Conservation (phyloP, 2,888 invertebrate species). For the Drosophila anomalata region DNA sequence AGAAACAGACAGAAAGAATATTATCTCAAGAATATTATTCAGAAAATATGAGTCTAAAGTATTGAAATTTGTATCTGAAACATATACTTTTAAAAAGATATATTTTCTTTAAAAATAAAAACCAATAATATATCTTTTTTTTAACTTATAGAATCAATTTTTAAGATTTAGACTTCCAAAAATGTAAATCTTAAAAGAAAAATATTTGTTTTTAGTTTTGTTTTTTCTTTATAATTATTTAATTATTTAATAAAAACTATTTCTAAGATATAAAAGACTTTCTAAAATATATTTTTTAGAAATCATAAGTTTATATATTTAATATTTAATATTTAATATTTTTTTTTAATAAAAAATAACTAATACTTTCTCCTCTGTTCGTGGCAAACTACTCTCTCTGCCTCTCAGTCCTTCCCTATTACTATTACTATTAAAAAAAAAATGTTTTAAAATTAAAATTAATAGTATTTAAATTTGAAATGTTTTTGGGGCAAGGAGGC, state of each 20-base stretch:
- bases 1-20: too few relatives aligned
- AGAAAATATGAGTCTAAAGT: too few relatives aligned
- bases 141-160: too few relatives aligned
- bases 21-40: too few relatives aligned
- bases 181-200: not conserved
- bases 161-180: too few relatives aligned
- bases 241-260: not conserved
- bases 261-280: not conserved
- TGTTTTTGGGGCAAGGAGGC: not conserved
- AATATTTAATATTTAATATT: not conserved
- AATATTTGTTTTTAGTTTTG: not conserved
- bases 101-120: too few relatives aligned
- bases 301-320: not conserved
- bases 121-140: too few relatives aligned
- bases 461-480: not conserved
- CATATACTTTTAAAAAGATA: too few relatives aligned
- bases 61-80: too few relatives aligned
- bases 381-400: not conserved
- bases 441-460: not conserved
- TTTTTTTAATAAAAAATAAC: not conserved
- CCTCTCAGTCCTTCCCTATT: not conserved
- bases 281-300: not conserved
- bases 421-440: not conserved
- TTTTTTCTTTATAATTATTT: not conserved
- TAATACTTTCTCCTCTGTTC: slow-evolving; percentile 2